A percentile compares a stretch with the other conserved stretches of the same genome.
Conservation (phyloP, 1,140 invertebrate species). For the Bombus superbus region DNA sequence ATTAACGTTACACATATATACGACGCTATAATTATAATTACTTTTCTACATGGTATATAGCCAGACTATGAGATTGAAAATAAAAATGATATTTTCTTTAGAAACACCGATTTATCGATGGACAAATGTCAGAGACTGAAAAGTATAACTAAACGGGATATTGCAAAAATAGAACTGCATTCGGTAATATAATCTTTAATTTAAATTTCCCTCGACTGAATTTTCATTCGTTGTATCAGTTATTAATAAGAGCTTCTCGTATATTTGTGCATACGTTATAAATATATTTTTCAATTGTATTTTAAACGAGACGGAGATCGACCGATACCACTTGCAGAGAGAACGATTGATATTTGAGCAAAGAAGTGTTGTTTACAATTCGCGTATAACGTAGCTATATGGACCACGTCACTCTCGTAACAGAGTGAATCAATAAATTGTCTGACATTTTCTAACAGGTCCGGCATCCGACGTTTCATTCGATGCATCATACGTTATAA, state of each 20-base stretch:
- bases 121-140: too few relatives aligned
- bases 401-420: not conserved
- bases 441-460: not conserved
- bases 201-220: not conserved
- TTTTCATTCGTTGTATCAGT: not conserved
- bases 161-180: not conserved
- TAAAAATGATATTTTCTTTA: not conserved
- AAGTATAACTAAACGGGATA: not conserved
- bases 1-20: too few relatives aligned
- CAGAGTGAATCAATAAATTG: not conserved
- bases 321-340: not conserved
- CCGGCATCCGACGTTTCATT: not conserved
- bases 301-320: not conserved
- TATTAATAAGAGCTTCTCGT: not conserved
- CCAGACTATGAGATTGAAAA: not conserved
- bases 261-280: not conserved
- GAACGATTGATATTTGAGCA: not conserved
- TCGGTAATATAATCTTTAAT: not conserved
- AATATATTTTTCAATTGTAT: not conserved
- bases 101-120: not conserved
- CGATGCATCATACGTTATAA: not conserved
- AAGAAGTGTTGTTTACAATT: constrained; percentile 6
- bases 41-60: too few relatives aligned
- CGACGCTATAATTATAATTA: too few relatives aligned
- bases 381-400: not conserved